Evolutionary conservation across 2,888 invertebrate genomes (phyloP).

Genomic region (Ichneumoninae sp.): DNA sequence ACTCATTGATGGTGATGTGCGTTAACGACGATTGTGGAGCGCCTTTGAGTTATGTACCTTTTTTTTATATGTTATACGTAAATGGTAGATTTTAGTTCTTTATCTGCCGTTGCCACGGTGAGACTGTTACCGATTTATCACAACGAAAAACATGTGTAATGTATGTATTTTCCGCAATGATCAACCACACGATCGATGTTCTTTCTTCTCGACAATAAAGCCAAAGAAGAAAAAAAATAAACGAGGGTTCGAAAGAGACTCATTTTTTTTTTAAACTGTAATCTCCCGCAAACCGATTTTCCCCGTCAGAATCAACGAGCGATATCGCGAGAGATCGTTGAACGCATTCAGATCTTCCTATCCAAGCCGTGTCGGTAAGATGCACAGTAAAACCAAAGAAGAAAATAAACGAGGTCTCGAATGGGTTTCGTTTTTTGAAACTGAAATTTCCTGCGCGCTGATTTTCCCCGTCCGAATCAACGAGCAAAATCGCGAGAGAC

Average conservation of each 20-base stretch:
- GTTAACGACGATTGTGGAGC: slow-evolving; percentile 34
- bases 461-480: slow-evolving; percentile 6
- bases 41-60: slow-evolving; percentile 54
- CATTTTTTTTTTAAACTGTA: not conserved
- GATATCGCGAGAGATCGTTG: slow-evolving; percentile 26
- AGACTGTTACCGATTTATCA: slow-evolving; percentile 63
- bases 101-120: slow-evolving; percentile 58
- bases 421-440: not conserved
- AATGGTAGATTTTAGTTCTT: slow-evolving; percentile 36
- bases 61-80: slow-evolving; percentile 29
- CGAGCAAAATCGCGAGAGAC: slow-evolving; percentile 9
- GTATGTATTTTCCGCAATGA: slow-evolving; percentile 35
- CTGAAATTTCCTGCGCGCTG: slow-evolving; percentile 6
- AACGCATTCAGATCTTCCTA: not conserved
- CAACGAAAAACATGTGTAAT: slow-evolving; percentile 42
- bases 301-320: not conserved
- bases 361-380: slow-evolving; percentile 19
- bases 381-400: slow-evolving; percentile 82
- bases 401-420: slow-evolving; percentile 58
- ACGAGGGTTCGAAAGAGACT: slow-evolving; percentile 2
- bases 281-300: slow-evolving; percentile 8
- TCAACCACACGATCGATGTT: slow-evolving; percentile 48
- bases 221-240: slow-evolving; percentile 79
- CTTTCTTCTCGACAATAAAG: slow-evolving; percentile 77
- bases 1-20: slow-evolving; percentile 21